phyloP scores from a whole-genome alignment of 1,140 invertebrate genomes.

The Lepidotrigona ventralis region DNA sequence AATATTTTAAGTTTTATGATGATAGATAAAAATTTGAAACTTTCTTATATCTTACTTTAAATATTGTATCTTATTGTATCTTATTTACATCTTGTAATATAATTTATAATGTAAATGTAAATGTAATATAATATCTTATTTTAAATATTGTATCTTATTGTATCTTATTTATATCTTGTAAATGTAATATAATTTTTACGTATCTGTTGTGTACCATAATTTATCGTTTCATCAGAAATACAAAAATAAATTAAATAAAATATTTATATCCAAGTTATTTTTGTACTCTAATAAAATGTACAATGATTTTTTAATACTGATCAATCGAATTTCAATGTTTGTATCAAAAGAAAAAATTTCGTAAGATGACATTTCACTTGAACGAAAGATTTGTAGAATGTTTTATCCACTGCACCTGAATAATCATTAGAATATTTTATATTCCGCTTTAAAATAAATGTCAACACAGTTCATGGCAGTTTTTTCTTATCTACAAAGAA shows the following conservation, averaged over 20 bases:
- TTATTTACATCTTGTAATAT: too few species aligned
- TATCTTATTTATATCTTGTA: too few species aligned
- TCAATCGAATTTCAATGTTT: accelerated
- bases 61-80: too few species aligned
- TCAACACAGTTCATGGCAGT: not conserved
- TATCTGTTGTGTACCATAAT: not conserved
- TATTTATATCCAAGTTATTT: not conserved
- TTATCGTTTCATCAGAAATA: not conserved
- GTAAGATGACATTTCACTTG: not conserved
- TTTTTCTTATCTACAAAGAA: not conserved
- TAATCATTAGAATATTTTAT: not conserved
- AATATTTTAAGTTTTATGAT: not conserved
- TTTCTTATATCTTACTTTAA: not conserved
- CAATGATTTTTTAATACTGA: too few species aligned
- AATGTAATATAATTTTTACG: not conserved
- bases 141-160: too few species aligned
- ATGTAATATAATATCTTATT: too few species aligned
- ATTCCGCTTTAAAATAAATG: not conserved
- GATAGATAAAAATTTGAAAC: not conserved
- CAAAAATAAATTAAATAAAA: too few species aligned
- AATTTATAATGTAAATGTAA: too few species aligned
- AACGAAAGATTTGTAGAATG: not conserved
- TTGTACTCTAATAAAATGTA: not conserved
- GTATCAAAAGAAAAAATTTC: not conserved
- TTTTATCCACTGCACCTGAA: not conserved